Evolutionary conservation across 2,888 invertebrate genomes (phyloP), one percentile per base, ranked within the genome.

Genomic region (Crepidodera aurea): DNA sequence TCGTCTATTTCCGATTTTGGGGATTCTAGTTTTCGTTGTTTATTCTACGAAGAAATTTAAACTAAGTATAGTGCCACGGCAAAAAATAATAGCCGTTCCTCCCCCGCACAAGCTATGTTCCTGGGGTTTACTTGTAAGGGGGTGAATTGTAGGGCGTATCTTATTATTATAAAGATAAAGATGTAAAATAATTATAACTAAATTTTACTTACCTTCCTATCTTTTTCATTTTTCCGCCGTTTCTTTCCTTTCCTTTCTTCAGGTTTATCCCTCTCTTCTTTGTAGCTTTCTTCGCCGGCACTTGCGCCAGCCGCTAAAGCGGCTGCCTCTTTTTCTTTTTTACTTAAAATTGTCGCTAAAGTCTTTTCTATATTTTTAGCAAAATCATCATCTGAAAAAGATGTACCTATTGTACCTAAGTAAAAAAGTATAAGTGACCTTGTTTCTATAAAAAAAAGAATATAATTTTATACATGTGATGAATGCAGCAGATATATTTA

Each of bases 291-390:
- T 54, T 83, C 83, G 50, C 72, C 73, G 1, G 67, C 71, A 29
- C 77, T 79, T 63, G 78, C 60, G 70, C 75, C 67, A 12, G 66
- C 66, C 15, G 29, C 27, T 25, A 55, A 10, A 8, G 55, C 44
- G 1, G 48, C 57, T 25, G 69, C 70, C 51, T 84, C 82, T 60
- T 74, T 76, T 70, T 87, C 88, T 77, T 89, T 91, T 69, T 90
- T 90, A 53, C 67, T 72, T 77, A 93, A 82, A 6, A 87, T 91
- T 63, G 88, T 90, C 60, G 89, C 88, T 66, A 93, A 88, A 8
- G 91, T 90, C 77, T 91, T 90, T 79, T 92, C 92, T 69, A 93
- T 88, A 74, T 87, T 89, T 51, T 88, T 88, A 13, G 91, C 92
- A 83, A 90, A 92, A 82, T 93, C 92, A 77, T 92, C 92, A 37